phyloP scores from a whole-genome alignment of 1,140 invertebrate genomes.

The Bombus difficillimus region DNA sequence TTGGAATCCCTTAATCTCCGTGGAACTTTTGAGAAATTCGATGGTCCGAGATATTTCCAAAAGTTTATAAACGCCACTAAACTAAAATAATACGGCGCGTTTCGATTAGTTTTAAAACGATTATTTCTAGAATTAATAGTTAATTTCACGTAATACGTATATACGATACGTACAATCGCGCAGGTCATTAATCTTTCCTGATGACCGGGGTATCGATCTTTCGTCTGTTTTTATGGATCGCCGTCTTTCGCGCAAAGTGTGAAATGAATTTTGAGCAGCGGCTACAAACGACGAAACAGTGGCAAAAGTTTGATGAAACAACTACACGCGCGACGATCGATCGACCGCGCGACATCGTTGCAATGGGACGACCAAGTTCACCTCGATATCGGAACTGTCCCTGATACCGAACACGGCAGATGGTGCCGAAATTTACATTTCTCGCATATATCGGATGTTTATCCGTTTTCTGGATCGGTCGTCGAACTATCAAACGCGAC shows the following conservation, averaged over 20 bases:
- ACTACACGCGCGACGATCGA: background rate
- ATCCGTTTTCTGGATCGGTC: background rate
- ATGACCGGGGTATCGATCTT: too few species aligned
- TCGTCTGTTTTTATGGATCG: background rate
- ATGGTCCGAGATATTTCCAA: background rate
- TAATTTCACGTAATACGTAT: too few species aligned
- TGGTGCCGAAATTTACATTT: slow-evolving; percentile 61
- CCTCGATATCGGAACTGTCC: background rate
- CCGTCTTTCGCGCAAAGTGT: too few species aligned
- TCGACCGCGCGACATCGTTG: background rate
- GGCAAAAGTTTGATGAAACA: background rate
- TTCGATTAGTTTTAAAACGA: too few species aligned
- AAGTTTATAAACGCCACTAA: background rate
- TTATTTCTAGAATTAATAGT: too few species aligned
- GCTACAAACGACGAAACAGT: background rate
- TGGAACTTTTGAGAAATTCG: background rate
- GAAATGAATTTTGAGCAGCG: slow-evolving; percentile 24
- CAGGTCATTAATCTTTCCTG: too few species aligned
- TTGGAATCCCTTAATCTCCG: background rate
- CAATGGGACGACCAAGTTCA: background rate
- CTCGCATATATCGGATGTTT: slow-evolving; percentile 43
- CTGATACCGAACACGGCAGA: slow-evolving; percentile 25
- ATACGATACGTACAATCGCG: too few species aligned
- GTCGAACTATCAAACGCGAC: too few species aligned
- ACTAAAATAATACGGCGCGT: background rate